A percentile compares a stretch with the other conserved stretches of the same genome.
These are phyloP conservation scores for Anabas testudineus DNA, from an alignment of 2,797 vertebrate genomes.

Conservation along the genomic window DNA sequence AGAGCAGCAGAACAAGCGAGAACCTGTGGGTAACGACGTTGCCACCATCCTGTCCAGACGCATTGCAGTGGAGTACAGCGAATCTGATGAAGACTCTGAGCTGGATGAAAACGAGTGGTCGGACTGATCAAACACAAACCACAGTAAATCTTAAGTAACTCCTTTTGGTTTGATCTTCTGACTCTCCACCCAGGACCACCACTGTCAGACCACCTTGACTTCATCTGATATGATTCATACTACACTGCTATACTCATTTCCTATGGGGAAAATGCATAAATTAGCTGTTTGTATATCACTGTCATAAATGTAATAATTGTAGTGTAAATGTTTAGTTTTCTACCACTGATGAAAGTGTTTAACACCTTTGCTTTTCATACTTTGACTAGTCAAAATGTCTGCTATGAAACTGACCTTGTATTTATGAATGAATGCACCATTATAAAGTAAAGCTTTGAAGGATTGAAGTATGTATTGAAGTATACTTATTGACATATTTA, in stretches of 20 bases:
- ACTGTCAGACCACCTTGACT: neutral
- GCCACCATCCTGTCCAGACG: slow-evolving; percentile 96
- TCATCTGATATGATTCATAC: slow-evolving; percentile 2
- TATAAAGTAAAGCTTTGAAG: neutral
- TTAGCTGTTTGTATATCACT: neutral
- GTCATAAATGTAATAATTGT: neutral
- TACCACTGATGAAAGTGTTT: slow-evolving; percentile 9
- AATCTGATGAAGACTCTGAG: slow-evolving; percentile 95
- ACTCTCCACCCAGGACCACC: neutral
- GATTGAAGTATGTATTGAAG: neutral
- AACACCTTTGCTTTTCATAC: slow-evolving; percentile 5
- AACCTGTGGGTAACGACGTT: slow-evolving; percentile 93
- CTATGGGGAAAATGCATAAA: neutral
- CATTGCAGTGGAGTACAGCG: slow-evolving; percentile 95
- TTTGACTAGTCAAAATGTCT: neutral
- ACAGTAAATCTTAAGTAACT: neutral
- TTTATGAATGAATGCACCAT: neutral
- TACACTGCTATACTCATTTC: slow-evolving; percentile 7
- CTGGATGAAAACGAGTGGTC: slow-evolving; percentile 96
- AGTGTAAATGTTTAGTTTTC: slow-evolving; percentile 1
- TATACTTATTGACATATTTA: too few species aligned
- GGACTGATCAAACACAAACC: slow-evolving; percentile 83
- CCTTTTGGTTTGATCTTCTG: slow-evolving; percentile 49
- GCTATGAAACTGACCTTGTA: neutral
- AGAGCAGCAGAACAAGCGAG: slow-evolving; percentile 92